These are phyloP conservation scores for Amphimedon queenslandica DNA, from an alignment of 37 sponge, comb jelly and placozoan species.

Conservation along the genomic window DNA sequence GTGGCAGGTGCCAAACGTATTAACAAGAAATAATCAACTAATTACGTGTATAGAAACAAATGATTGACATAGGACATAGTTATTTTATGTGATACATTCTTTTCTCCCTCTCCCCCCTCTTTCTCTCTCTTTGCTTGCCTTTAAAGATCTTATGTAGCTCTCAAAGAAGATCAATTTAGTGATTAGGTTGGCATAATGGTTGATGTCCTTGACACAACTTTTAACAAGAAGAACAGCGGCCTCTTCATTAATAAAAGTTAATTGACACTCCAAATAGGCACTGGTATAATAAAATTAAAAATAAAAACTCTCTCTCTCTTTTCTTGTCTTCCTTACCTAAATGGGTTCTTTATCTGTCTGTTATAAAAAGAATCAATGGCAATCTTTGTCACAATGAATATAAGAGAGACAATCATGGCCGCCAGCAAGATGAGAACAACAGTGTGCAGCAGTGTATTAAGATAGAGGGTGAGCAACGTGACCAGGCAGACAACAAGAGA, in stretches of 20 bases:
- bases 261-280: conserved; percentile 28
- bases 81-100: too few species aligned
- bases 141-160: conserved; percentile 46
- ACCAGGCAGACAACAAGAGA: conserved; percentile 38
- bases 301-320: neutral
- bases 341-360: conserved; percentile 60
- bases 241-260: conserved; percentile 51
- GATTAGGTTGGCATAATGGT: conserved; percentile 18
- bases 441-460: conserved; percentile 74
- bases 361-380: conserved; percentile 74
- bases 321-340: conserved; percentile 32
- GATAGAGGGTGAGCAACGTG: conserved; percentile 59
- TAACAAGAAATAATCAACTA: too few species aligned
- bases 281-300: conserved; percentile 13
- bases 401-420: conserved; percentile 67
- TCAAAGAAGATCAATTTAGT: conserved; percentile 52
- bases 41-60: too few species aligned
- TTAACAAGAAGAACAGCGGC: too few species aligned
- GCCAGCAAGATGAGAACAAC: conserved; percentile 54
- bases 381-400: conserved; percentile 57
- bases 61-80: too few species aligned
- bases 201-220: conserved; percentile 11
- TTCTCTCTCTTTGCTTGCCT: too few species aligned
- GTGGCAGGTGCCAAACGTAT: too few species aligned
- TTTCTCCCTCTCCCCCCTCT: too few species aligned